These are phyloP conservation scores for Stomatorhinus walkeri DNA, from an alignment of 2,797 vertebrate genomes.

Conservation along the genomic window DNA sequence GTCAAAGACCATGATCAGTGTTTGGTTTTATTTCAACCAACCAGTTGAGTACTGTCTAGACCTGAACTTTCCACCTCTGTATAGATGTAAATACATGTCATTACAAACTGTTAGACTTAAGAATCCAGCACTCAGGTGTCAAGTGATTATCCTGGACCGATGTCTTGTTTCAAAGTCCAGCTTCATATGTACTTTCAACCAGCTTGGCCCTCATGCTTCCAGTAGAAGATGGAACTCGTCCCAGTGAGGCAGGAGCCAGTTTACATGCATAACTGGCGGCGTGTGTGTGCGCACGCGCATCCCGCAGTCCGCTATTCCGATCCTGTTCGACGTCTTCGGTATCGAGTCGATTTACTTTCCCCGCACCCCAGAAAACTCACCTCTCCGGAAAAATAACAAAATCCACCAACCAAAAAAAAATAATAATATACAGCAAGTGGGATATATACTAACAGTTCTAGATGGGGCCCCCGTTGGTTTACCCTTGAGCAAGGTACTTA, in stretches of 20 bases:
- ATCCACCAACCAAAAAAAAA: not conserved
- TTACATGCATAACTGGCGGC: not conserved
- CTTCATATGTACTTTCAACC: not conserved
- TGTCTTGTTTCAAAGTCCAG: not conserved
- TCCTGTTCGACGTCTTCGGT: not conserved
- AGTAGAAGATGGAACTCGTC: not conserved
- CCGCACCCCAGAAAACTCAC: slow-evolving; percentile 48
- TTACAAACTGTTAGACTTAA: not conserved
- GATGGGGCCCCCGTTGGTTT: not conserved
- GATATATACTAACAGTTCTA: not conserved
- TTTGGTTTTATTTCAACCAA: not conserved
- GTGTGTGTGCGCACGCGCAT: not conserved
- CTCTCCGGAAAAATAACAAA: not conserved
- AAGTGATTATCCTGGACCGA: not conserved
- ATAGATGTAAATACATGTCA: not conserved
- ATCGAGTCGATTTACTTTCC: slow-evolving; percentile 50
- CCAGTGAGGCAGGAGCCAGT: not conserved
- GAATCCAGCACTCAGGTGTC: not conserved
- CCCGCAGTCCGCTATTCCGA: not conserved
- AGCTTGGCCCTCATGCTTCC: not conserved
- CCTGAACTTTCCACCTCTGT: not conserved
- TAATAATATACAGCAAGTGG: not conserved
- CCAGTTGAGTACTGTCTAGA: not conserved
- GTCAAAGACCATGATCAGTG: not conserved
- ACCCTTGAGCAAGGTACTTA: not conserved